These are phyloP conservation scores for Natator depressus DNA, from an alignment of 2,113 vertebrate species.

Conservation along the genomic window DNA sequence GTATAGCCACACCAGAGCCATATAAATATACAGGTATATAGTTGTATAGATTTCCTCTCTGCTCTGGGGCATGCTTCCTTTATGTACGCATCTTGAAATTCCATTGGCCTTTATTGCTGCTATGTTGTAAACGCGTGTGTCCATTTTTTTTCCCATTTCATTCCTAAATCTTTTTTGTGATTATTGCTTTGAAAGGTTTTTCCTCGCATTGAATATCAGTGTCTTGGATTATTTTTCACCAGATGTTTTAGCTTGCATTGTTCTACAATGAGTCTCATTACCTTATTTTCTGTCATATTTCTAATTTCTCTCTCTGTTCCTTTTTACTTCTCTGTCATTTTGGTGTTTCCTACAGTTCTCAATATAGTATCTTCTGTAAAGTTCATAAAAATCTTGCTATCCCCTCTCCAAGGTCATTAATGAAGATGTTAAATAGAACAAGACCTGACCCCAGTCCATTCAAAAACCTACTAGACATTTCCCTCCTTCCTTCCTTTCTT, in stretches of 20 bases:
- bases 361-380: not conserved
- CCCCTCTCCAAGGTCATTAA: not conserved
- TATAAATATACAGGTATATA: not conserved
- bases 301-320: not conserved
- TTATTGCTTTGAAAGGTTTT: not conserved
- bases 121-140: fast-evolving
- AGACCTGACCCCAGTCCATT: not conserved
- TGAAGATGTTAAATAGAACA: not conserved
- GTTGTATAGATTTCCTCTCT: not conserved
- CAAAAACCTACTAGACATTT: not conserved
- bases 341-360: not conserved
- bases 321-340: not conserved
- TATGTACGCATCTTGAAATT: not conserved
- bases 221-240: not conserved
- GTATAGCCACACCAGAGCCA: not conserved
- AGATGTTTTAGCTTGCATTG: fast-evolving
- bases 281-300: not conserved
- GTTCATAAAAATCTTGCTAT: not conserved
- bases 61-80: not conserved
- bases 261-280: not conserved
- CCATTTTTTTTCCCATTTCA: not conserved
- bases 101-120: not conserved
- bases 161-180: not conserved
- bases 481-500: not conserved
- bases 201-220: not conserved